Percentiles rank a stretch among this genome's conserved stretches.
These are phyloP conservation scores for Hanleya hanleyi DNA, from an alignment of 2,888 invertebrate genomes.

Conservation along the genomic window DNA sequence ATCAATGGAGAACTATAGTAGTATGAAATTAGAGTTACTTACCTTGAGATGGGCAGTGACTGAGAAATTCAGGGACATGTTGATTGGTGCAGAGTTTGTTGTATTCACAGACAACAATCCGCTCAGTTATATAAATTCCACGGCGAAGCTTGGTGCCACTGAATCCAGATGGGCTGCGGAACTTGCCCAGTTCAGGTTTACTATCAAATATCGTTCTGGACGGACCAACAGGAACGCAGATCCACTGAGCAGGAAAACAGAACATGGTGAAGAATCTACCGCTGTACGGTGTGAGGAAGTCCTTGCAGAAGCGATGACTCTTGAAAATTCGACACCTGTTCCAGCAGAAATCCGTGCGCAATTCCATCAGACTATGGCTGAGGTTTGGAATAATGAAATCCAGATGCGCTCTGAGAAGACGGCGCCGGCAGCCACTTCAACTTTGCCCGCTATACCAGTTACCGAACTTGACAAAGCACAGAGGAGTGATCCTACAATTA, in stretches of 20 bases:
- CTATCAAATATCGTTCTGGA: background rate
- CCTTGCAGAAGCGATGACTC: background rate
- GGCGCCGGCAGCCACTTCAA: background rate
- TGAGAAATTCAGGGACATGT: background rate
- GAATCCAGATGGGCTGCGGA: background rate
- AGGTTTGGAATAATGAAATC: background rate
- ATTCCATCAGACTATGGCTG: background rate
- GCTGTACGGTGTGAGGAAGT: background rate
- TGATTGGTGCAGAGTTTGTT: background rate
- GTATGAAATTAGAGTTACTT: slow-evolving; percentile 25
- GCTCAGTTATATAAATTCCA: background rate
- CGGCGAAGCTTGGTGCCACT: background rate
- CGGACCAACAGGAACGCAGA: background rate
- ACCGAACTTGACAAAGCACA: background rate
- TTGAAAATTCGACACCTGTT: background rate
- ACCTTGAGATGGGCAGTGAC: slow-evolving; percentile 21
- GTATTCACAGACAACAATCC: background rate
- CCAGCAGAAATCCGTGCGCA: background rate
- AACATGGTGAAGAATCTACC: background rate
- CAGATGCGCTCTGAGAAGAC: background rate
- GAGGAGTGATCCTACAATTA: background rate
- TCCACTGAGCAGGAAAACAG: background rate
- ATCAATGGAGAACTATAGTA: slow-evolving; percentile 16
- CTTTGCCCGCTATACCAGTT: background rate
- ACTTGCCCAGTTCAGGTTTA: background rate